These are phyloP conservation scores for Apogon hyalosoma DNA, from an alignment of 2,797 vertebrate species.

Conservation along the genomic window DNA sequence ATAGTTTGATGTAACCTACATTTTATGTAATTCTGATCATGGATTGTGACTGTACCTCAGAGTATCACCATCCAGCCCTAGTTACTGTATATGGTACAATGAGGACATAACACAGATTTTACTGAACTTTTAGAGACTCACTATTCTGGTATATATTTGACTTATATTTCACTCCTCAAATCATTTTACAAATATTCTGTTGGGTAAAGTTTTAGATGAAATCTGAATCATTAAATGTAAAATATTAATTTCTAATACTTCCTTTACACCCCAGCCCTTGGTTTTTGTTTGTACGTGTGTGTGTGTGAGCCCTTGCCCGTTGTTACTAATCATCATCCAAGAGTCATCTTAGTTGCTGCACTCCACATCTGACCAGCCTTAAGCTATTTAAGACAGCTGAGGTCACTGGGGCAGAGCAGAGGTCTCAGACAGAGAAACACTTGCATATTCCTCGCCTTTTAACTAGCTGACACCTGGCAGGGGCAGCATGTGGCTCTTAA, in stretches of 20 bases:
- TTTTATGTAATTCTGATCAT: too few species aligned
- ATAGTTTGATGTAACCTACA: too few species aligned
- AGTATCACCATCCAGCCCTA: too few species aligned
- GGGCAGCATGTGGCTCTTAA: slow-evolving; percentile 69
- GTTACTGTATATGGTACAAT: slow-evolving; percentile 3
- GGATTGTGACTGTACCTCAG: too few species aligned
- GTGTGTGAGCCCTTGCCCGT: not conserved
- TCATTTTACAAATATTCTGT: not conserved
- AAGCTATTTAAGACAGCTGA: slow-evolving; percentile 21
- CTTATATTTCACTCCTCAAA: not conserved
- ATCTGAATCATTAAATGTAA: not conserved
- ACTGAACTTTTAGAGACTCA: slow-evolving; percentile 2
- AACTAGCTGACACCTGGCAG: slow-evolving; percentile 60
- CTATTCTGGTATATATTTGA: not conserved
- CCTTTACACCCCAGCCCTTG: slow-evolving; percentile 23
- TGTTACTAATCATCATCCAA: not conserved
- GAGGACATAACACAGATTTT: not conserved
- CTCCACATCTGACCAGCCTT: slow-evolving; percentile 10
- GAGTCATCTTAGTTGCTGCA: not conserved
- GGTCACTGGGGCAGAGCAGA: slow-evolving; percentile 2
- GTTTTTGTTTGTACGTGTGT: slow-evolving; percentile 4
- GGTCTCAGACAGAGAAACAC: slow-evolving; percentile 21
- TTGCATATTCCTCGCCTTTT: slow-evolving; percentile 46
- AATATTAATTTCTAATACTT: slow-evolving; percentile 2
- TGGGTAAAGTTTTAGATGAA: not conserved